A percentile compares a stretch with the other conserved stretches of the same genome.
phyloP scores from a whole-genome alignment of 2,888 invertebrate genomes.

The Dynastes maya region DNA sequence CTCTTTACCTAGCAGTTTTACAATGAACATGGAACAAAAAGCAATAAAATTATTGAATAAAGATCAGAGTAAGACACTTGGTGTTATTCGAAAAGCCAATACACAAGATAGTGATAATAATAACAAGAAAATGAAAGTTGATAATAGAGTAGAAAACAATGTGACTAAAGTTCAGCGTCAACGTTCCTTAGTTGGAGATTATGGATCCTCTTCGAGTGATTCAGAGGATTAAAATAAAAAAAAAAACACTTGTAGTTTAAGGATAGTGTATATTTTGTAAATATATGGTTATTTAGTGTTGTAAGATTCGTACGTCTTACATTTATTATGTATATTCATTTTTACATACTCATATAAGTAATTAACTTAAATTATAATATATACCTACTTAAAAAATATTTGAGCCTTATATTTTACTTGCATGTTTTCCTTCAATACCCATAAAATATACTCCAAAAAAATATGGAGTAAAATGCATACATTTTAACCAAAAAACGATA shows the following conservation, averaged over 20 bases:
- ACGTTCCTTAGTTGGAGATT: conserved; percentile 64
- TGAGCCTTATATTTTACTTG: too few relatives aligned
- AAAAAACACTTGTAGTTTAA: not conserved
- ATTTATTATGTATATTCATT: not conserved
- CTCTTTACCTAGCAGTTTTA: conserved; percentile 66
- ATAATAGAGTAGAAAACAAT: conserved; percentile 26
- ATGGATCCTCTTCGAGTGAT: conserved; percentile 62
- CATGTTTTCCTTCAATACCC: too few relatives aligned
- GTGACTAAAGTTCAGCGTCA: conserved; percentile 50
- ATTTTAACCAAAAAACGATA: too few relatives aligned
- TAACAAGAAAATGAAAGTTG: conserved; percentile 46
- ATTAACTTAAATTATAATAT: too few relatives aligned
- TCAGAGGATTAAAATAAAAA: conserved; percentile 35
- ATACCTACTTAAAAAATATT: too few relatives aligned
- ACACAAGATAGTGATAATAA: conserved; percentile 28
- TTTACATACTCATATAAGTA: not conserved
- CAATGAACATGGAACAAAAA: conserved; percentile 64
- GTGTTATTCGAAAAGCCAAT: conserved; percentile 50
- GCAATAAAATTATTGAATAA: conserved; percentile 63
- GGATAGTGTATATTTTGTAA: not conserved
- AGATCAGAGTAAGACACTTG: conserved; percentile 44
- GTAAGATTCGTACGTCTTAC: too few relatives aligned
- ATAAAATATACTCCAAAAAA: too few relatives aligned
- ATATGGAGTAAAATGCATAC: too few relatives aligned
- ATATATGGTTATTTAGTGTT: not conserved